Conservation (phyloP, 2,888 invertebrate genomes). For the Pemphredon lugubris region DNA sequence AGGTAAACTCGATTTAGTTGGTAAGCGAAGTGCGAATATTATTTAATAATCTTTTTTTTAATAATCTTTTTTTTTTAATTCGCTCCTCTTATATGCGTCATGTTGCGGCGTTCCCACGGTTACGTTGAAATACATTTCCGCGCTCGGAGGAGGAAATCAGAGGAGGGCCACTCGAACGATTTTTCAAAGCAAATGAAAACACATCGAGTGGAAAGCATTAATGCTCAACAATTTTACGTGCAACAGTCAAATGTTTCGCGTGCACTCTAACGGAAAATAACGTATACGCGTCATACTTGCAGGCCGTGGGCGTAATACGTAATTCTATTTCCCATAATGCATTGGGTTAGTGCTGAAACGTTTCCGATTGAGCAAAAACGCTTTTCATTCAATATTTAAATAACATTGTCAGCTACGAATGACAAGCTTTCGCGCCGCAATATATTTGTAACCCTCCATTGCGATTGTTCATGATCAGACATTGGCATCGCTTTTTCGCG, state of each 20-base stretch:
- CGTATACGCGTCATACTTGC: slow-evolving; percentile 12
- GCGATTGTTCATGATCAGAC: no score
- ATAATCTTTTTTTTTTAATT: no score
- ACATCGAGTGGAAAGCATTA: slow-evolving; percentile 35
- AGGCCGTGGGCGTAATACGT: background rate
- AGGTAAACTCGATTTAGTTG: background rate
- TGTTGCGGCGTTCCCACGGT: background rate
- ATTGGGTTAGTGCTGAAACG: slow-evolving; percentile 14
- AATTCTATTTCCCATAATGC: slow-evolving; percentile 36
- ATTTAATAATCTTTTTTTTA: slow-evolving; percentile 9
- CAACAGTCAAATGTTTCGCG: slow-evolving; percentile 34
- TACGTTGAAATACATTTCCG: background rate
- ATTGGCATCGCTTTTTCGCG: no score
- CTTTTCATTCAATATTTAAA: slow-evolving; percentile 19
- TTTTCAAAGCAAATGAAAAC: slow-evolving; percentile 40
- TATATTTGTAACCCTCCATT: slow-evolving; percentile 9
- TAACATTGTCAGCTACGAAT: slow-evolving; percentile 13
- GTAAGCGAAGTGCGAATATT: background rate
- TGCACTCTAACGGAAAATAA: slow-evolving; percentile 15
- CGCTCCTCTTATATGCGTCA: background rate
- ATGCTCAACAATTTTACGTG: slow-evolving; percentile 42
- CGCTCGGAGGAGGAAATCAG: background rate
- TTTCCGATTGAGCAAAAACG: slow-evolving; percentile 19
- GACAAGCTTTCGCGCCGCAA: background rate
- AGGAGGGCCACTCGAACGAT: slow-evolving; percentile 9